Evolutionary conservation across 1,140 invertebrate genomes (phyloP), one percentile per base, ranked within the genome.

Genomic region (Idris sp.): DNA sequence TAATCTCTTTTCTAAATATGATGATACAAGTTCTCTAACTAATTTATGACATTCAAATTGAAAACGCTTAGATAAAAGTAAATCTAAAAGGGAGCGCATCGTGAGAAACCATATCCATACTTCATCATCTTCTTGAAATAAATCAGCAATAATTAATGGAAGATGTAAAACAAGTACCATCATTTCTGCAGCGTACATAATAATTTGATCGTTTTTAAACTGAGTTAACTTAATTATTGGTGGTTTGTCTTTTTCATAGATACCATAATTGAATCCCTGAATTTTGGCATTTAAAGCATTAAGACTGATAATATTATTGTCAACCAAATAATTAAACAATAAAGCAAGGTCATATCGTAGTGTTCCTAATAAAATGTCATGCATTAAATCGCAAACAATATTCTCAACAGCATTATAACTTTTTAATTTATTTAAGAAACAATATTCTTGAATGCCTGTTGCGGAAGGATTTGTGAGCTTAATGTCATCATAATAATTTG

Each of bases 271-370:
- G 14, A 28, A 46, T 15, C 11, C 15, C 14, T 8, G 1, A 30
- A 30, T 46, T 46, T 10, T 28, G 9, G 41, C 2, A 46, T 46
- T 46, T 2, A 46, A 8, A 6, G 41, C 22, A 30, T 30, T 30
- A 2, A 46, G n/a, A 30, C n/a, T 25, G 9, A 53, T 26, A 26
- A 53, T 36, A 7, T n/a, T n/a, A n/a, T n/a, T n/a, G n/a, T n/a
- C n/a, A n/a, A n/a, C n/a, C n/a, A n/a, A n/a, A n/a, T n/a, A n/a
- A n/a, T n/a, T n/a, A n/a, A n/a, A n/a, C n/a, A n/a, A n/a, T n/a
- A 53, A 18, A 8, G 48, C 48, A 9, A 53, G 36, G 16, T 53
- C 33, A 38, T 53, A 54, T 25, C 51, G 11, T 4, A 40, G 4
- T 11, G 41, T 19, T n/a, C 25, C 35, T 41, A 54, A 41, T 9